Conservation (phyloP, 2,113 vertebrate genomes). For the Leptobrachium leishanense region DNA sequence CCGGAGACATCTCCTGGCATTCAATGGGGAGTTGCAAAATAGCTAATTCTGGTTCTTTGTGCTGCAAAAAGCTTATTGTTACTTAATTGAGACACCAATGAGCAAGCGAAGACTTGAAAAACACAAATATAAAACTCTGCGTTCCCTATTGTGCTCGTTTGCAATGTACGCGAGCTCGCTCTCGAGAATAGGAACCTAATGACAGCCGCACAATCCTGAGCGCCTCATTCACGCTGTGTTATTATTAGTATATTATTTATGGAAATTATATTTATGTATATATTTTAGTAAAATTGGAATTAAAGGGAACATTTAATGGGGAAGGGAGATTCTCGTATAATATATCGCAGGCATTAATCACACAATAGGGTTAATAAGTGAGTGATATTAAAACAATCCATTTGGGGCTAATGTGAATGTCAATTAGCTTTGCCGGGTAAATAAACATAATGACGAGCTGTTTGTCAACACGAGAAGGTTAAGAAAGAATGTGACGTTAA, state of each 20-base stretch:
- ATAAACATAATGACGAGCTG: conserved; percentile 30
- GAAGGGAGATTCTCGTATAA: background rate
- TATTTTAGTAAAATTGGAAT: background rate
- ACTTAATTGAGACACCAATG: too few relatives aligned
- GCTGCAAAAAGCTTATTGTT: too few relatives aligned
- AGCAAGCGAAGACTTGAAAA: too few relatives aligned
- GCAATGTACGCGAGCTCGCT: too few relatives aligned
- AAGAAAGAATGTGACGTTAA: background rate
- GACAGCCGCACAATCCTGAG: conserved; percentile 31
- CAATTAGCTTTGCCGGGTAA: conserved; percentile 31
- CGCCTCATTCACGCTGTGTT: conserved; percentile 30
- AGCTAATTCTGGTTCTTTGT: too few relatives aligned
- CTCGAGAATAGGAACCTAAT: conserved; percentile 17
- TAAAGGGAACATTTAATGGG: conserved; percentile 17
- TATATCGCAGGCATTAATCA: conserved; percentile 16
- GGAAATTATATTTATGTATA: conserved; percentile 7
- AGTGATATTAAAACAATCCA: conserved; percentile 33
- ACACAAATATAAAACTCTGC: too few relatives aligned
- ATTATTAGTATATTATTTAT: conserved; percentile 44
- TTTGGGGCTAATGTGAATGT: conserved; percentile 19
- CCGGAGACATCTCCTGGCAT: too few relatives aligned
- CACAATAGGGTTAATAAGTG: conserved; percentile 37
- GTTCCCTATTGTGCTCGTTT: too few relatives aligned
- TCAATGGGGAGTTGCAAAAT: too few relatives aligned
- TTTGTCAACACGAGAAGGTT: conserved; percentile 13